These are phyloP conservation scores for Trypoxylon attenuatum DNA, from an alignment of 2,888 invertebrate species.

Conservation along the genomic window DNA sequence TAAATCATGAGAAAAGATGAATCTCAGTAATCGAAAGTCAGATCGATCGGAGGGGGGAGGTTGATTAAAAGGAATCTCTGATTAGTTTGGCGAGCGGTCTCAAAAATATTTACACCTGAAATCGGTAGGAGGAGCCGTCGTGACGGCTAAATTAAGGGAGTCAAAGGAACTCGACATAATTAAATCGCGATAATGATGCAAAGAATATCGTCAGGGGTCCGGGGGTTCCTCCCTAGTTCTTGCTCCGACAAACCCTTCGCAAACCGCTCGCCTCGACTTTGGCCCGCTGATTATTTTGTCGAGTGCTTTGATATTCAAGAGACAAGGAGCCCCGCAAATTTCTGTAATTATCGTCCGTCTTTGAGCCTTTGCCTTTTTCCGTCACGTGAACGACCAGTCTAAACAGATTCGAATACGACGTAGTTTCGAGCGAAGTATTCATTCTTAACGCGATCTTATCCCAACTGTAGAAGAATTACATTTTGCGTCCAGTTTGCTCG, in stretches of 20 bases:
- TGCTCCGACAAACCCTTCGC: conserved; percentile 46
- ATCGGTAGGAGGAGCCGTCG: conserved; percentile 10
- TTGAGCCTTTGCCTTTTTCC: conserved; percentile 26
- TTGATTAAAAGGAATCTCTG: conserved; percentile 58
- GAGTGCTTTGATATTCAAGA: conserved; percentile 63
- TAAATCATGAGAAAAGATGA: background rate
- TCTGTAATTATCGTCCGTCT: conserved; percentile 59
- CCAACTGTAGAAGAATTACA: too few species aligned
- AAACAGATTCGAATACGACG: too few species aligned
- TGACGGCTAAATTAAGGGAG: conserved; percentile 62
- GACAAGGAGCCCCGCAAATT: conserved; percentile 51
- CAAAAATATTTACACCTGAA: conserved; percentile 54
- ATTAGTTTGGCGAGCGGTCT: conserved; percentile 33
- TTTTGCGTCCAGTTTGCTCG: too few species aligned
- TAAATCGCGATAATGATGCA: conserved; percentile 70
- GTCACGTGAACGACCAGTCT: background rate
- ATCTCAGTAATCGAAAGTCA: background rate
- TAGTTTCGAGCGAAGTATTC: too few species aligned
- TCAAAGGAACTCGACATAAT: conserved; percentile 68
- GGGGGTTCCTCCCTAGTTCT: conserved; percentile 15
- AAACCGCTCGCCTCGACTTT: conserved; percentile 43
- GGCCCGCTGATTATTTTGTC: conserved; percentile 61
- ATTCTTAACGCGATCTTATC: too few species aligned
- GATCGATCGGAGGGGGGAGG: conserved; percentile 13
- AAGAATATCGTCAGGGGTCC: conserved; percentile 61